Percentiles rank a stretch among this genome's conserved stretches.
phyloP scores from a whole-genome alignment of 1,140 invertebrate species.

The Leptinotarsa undecemlineata region DNA sequence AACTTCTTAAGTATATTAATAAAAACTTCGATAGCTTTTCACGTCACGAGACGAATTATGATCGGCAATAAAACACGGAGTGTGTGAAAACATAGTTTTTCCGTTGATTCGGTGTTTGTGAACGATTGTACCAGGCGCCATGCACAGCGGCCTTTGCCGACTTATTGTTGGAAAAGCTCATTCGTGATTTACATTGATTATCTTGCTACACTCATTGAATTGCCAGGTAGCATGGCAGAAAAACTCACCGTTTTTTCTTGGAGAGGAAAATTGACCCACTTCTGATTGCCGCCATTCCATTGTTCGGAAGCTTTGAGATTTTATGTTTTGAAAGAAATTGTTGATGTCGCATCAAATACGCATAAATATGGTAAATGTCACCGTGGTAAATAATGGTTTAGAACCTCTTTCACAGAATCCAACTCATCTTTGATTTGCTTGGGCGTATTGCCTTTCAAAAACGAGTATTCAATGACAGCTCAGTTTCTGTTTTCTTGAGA shows the following conservation, averaged over 20 bases:
- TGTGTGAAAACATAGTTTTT: conserved; percentile 9
- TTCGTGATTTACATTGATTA: conserved; percentile 17
- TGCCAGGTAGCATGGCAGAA: conserved; percentile 10
- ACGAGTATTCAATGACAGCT: too few relatives aligned
- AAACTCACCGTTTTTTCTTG: conserved; percentile 12
- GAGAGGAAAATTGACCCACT: conserved; percentile 4
- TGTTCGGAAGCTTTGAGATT: too few relatives aligned
- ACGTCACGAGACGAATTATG: conserved; percentile 11
- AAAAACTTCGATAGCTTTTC: conserved; percentile 7
- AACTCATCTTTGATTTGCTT: too few relatives aligned
- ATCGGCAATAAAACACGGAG: conserved; percentile 4
- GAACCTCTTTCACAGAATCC: too few relatives aligned
- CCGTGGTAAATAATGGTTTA: too few relatives aligned
- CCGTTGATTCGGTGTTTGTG: conserved; percentile 11
- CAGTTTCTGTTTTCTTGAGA: too few relatives aligned
- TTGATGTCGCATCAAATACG: too few relatives aligned
- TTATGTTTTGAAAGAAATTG: too few relatives aligned
- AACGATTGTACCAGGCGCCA: conserved; percentile 34
- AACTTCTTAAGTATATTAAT: neutral
- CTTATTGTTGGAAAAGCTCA: neutral
- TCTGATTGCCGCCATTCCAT: neutral
- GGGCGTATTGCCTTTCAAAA: too few relatives aligned
- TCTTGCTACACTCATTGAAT: conserved; percentile 10
- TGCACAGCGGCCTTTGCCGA: neutral
- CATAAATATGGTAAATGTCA: too few relatives aligned